These are phyloP conservation scores for Gibbula magus DNA, from an alignment of 2,888 invertebrate genomes.

Conservation along the genomic window DNA sequence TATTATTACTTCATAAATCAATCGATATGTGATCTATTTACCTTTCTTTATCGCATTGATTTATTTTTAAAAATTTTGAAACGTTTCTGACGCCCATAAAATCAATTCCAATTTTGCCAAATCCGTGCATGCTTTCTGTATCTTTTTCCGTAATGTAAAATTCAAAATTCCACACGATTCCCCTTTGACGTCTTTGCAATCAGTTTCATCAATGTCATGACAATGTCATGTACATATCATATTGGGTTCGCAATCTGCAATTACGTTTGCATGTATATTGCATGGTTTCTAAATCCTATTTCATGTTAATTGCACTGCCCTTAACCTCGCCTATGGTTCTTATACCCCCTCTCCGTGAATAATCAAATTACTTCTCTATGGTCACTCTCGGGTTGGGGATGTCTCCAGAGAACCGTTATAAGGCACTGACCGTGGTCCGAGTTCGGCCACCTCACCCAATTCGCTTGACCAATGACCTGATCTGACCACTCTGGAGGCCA, in stretches of 20 bases:
- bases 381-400: not conserved
- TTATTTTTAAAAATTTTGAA: too few species aligned
- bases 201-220: not conserved
- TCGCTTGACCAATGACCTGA: not conserved
- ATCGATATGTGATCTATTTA: too few species aligned
- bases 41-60: too few species aligned
- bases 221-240: slow-evolving; percentile 1
- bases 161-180: too few species aligned
- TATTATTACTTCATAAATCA: too few species aligned
- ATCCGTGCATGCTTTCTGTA: too few species aligned
- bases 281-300: slow-evolving; percentile 13
- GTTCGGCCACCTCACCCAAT: slow-evolving; percentile 17
- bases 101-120: too few species aligned
- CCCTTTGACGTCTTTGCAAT: too few species aligned
- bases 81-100: too few species aligned
- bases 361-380: slow-evolving; percentile 7
- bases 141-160: too few species aligned
- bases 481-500: slow-evolving; percentile 4
- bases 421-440: slow-evolving; percentile 11
- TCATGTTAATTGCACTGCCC: not conserved
- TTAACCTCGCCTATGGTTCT: slow-evolving; percentile 4
- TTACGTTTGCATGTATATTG: slow-evolving; percentile 5
- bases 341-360: not conserved
- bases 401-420: not conserved
- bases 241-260: not conserved